These are phyloP conservation scores for Murina feae DNA, from an alignment of 2,113 vertebrate species.

Conservation along the genomic window DNA sequence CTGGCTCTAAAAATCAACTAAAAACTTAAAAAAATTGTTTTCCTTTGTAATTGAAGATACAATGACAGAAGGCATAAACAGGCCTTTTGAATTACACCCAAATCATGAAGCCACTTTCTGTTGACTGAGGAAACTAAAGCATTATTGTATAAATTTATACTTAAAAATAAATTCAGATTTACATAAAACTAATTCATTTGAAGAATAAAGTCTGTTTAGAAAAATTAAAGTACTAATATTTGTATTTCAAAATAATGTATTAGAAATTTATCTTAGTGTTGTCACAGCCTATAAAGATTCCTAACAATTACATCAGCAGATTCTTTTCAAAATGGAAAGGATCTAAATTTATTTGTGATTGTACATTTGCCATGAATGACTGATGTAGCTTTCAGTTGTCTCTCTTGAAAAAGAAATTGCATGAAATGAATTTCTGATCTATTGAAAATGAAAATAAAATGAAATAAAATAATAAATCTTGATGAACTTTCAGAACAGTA, in stretches of 20 bases:
- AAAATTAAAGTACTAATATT: neutral
- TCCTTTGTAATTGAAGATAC: neutral
- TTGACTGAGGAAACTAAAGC: neutral
- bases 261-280: neutral
- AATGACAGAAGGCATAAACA: neutral
- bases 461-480: neutral
- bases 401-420: neutral
- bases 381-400: neutral
- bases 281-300: neutral
- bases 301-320: neutral
- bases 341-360: neutral
- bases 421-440: neutral
- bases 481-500: neutral
- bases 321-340: neutral
- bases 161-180: neutral
- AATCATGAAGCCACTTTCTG: neutral
- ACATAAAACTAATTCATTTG: neutral
- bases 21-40: neutral
- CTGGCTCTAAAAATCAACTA: neutral
- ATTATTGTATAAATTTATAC: neutral
- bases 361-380: neutral
- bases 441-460: neutral
- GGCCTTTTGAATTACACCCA: neutral
- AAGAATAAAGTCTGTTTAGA: neutral
- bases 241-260: neutral